phyloP scores from a whole-genome alignment of 2,888 invertebrate genomes.

The Microchrysa polita region DNA sequence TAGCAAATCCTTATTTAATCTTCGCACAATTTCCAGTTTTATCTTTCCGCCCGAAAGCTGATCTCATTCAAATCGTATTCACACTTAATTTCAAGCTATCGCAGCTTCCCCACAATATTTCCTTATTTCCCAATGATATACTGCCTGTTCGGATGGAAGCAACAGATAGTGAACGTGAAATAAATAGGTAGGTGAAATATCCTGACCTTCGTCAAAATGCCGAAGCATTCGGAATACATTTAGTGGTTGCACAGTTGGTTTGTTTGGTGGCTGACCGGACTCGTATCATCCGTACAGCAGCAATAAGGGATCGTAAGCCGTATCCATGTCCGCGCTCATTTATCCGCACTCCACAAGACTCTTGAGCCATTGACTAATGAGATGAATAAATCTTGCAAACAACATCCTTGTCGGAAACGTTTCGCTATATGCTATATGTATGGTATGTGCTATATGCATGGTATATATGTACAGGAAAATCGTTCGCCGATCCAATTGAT shows the following conservation, averaged over 20 bases:
- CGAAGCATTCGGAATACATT: neutral
- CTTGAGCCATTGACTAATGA: constrained; percentile 40
- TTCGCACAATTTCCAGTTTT: neutral
- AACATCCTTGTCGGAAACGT: constrained; percentile 22
- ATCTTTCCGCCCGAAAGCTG: neutral
- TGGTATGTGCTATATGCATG: no score
- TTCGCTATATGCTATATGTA: no score
- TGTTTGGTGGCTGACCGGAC: no score
- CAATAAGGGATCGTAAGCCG: no score
- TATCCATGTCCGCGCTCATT: neutral
- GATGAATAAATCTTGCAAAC: constrained; percentile 41
- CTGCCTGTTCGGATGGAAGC: neutral
- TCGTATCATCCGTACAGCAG: no score
- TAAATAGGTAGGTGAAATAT: constrained; percentile 2
- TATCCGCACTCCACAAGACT: neutral
- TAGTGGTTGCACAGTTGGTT: no score
- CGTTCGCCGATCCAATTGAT: constrained; percentile 28
- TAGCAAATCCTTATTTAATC: neutral
- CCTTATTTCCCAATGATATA: constrained; percentile 15
- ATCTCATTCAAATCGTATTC: neutral
- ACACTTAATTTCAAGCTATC: constrained; percentile 5
- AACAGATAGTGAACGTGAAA: constrained; percentile 11
- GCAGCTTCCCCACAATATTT: neutral
- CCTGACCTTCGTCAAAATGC: constrained; percentile 25
- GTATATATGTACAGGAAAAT: constrained; percentile 1